Evolutionary conservation across 2,113 vertebrate species (phyloP).

Genomic region (Engraulis encrasicolus): DNA sequence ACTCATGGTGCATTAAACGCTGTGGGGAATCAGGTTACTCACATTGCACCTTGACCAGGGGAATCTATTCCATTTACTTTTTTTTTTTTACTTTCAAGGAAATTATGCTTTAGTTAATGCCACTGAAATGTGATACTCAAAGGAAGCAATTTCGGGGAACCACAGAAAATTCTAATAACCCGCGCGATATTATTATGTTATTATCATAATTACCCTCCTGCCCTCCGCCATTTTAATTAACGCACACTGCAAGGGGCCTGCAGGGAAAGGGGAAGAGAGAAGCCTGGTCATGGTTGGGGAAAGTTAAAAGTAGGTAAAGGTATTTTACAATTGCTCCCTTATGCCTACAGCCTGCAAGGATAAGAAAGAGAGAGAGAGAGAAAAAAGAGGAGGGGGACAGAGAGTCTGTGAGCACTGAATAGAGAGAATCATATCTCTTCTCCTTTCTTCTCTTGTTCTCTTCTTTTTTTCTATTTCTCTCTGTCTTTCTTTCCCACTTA

Average conservation of each 20-base stretch:
- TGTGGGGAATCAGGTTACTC: conserved; percentile 62
- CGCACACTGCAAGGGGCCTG: conserved; percentile 68
- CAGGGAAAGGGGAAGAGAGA: conserved; percentile 57
- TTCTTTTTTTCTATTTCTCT: conserved; percentile 28
- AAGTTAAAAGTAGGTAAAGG: conserved; percentile 67
- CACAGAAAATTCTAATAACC: conserved; percentile 75
- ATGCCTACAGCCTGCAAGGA: conserved; percentile 60
- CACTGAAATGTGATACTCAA: conserved; percentile 71
- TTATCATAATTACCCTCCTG: conserved; percentile 82
- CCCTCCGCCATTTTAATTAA: conserved; percentile 80
- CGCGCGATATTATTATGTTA: conserved; percentile 77
- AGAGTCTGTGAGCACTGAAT: conserved; percentile 16
- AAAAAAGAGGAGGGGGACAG: no score
- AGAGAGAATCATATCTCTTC: conserved; percentile 48
- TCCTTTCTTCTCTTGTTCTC: conserved; percentile 28
- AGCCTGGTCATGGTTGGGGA: conserved; percentile 59
- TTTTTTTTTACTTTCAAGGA: conserved; percentile 75
- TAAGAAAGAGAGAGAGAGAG: conserved; percentile 31
- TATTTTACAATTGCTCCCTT: conserved; percentile 77
- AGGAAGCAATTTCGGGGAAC: conserved; percentile 76
- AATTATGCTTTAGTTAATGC: conserved; percentile 71
- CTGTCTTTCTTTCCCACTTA: conserved; percentile 21
- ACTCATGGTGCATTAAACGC: conserved; percentile 49
- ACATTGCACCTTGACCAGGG: conserved; percentile 62
- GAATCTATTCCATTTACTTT: conserved; percentile 68